phyloP scores from a whole-genome alignment of 2,797 vertebrate genomes.

The Manis javanica region DNA sequence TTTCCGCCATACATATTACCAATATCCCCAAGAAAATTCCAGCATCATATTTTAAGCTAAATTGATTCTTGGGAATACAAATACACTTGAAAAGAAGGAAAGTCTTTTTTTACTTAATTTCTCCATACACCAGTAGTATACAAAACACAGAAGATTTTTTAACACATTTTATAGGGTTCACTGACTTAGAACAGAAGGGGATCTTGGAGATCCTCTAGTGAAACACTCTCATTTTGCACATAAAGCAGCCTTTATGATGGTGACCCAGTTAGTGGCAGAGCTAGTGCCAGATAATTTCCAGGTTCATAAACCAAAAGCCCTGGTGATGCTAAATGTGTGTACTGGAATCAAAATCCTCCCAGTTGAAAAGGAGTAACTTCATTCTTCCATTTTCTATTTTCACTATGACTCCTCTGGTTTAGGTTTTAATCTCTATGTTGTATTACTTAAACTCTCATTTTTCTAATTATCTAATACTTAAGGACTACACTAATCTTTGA shows the following conservation, averaged over 20 bases:
- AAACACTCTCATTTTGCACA: slow-evolving; percentile 45
- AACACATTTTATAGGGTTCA: slow-evolving; percentile 27
- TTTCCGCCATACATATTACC: background rate
- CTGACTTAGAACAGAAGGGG: slow-evolving; percentile 35
- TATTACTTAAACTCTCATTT: slow-evolving; percentile 14
- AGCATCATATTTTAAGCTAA: background rate
- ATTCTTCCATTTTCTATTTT: slow-evolving; percentile 28
- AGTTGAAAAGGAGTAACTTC: background rate
- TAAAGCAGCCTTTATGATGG: slow-evolving; percentile 31
- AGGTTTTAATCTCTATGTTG: background rate
- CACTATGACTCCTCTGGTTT: background rate
- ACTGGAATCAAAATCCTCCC: background rate
- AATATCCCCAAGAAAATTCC: background rate
- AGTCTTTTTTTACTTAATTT: slow-evolving; percentile 30
- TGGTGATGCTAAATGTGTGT: background rate
- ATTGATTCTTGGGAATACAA: background rate
- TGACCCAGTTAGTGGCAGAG: background rate
- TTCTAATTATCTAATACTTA: background rate
- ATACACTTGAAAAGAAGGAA: background rate
- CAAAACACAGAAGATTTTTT: slow-evolving; percentile 18
- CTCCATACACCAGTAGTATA: background rate
- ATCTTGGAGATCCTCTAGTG: background rate
- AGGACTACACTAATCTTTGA: background rate
- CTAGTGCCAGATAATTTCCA: background rate
- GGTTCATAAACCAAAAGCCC: slow-evolving; percentile 22